These are phyloP conservation scores for Macroteleia sp. DNA, from an alignment of 2,888 invertebrate genomes.

Conservation along the genomic window DNA sequence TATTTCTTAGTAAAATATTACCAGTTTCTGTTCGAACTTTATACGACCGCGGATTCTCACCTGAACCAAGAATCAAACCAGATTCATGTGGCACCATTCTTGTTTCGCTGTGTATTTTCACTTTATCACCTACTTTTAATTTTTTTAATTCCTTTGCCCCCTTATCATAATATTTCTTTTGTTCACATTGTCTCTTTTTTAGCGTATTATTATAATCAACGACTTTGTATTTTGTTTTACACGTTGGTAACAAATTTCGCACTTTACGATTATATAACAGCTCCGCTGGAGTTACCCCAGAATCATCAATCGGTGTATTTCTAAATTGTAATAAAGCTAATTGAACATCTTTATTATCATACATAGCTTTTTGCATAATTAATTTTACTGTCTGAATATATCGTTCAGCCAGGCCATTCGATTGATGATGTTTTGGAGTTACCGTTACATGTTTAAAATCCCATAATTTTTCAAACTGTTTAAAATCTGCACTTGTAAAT, in stretches of 20 bases:
- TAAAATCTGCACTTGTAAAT: conserved; percentile 42
- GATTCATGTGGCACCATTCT: too few species aligned
- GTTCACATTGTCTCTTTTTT: conserved; percentile 11
- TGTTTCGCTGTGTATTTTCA: too few species aligned
- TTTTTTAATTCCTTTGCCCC: conserved; percentile 9
- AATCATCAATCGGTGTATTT: conserved; percentile 60
- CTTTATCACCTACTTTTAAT: conserved; percentile 3
- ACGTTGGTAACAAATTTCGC: conserved; percentile 42
- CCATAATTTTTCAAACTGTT: conserved; percentile 35
- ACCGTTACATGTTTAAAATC: conserved; percentile 23
- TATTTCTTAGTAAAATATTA: too few species aligned
- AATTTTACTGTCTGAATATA: conserved; percentile 65
- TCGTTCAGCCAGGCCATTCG: too few species aligned
- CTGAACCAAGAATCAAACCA: too few species aligned
- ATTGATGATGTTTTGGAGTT: conserved; percentile 10
- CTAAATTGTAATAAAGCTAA: conserved; percentile 64
- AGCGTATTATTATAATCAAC: neutral
- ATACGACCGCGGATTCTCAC: too few species aligned
- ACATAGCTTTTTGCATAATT: conserved; percentile 57
- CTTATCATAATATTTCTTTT: conserved; percentile 48
- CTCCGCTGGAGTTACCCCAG: conserved; percentile 57
- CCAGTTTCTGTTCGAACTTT: too few species aligned
- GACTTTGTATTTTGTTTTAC: neutral
- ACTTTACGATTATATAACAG: conserved; percentile 51
- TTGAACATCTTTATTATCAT: conserved; percentile 46